Percentiles rank a stretch among this genome's conserved stretches.
Conservation (phyloP, 2,797 vertebrate species). For the Typhlichthys eigenmanni region DNA sequence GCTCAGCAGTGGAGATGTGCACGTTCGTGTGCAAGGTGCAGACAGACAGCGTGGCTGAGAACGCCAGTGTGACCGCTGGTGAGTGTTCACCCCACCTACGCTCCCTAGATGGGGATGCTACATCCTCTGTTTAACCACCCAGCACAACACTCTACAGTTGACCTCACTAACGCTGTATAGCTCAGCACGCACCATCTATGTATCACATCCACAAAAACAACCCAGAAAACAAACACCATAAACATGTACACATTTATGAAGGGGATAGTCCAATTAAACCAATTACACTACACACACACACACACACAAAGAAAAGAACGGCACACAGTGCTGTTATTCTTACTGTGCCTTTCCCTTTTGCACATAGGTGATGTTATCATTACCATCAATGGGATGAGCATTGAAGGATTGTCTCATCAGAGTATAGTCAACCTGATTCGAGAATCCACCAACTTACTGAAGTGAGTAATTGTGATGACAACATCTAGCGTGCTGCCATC, state of each 20-base stretch:
- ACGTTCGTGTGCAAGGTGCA: conserved; percentile 85
- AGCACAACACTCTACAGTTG: no score
- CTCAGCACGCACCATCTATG: no score
- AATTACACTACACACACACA: not conserved
- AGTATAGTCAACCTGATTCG: conserved; percentile 85
- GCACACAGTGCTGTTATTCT: conserved; percentile 3
- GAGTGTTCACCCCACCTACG: conserved; percentile 27
- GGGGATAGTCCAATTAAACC: no score
- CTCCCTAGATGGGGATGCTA: not conserved
- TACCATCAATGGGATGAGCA: conserved; percentile 84
- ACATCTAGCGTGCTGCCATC: not conserved
- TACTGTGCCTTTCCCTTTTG: conserved; percentile 16
- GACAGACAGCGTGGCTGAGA: conserved; percentile 84
- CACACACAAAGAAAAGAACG: not conserved
- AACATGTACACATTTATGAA: no score
- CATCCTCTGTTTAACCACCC: not conserved
- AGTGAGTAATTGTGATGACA: conserved; percentile 71
- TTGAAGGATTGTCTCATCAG: conserved; percentile 83
- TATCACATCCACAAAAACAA: no score
- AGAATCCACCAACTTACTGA: conserved; percentile 85
- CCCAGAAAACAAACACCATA: no score
- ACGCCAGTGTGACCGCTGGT: conserved; percentile 88
- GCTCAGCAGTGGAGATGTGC: conserved; percentile 77
- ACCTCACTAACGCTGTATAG: no score
- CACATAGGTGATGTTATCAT: conserved; percentile 86